phyloP scores from a whole-genome alignment of 2,113 vertebrate species.

The Corvus cornix region DNA sequence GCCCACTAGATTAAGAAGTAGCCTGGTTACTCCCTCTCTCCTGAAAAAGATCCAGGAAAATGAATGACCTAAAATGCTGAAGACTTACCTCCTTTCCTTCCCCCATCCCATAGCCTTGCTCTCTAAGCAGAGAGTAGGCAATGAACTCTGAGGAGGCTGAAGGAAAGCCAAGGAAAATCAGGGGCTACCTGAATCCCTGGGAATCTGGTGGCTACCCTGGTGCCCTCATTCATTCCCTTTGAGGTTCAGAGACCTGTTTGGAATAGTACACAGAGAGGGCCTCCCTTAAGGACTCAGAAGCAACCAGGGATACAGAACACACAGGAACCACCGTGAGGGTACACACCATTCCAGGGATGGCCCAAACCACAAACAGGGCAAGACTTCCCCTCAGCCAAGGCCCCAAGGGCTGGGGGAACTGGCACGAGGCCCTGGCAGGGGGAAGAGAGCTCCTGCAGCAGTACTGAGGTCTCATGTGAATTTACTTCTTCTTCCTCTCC shows the following conservation, averaged over 20 bases:
- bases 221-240: slow-evolving; percentile 57
- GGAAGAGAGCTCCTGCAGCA: slow-evolving; percentile 54
- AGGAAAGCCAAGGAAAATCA: slow-evolving; percentile 60
- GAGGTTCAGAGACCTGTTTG: slow-evolving; percentile 64
- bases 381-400: slow-evolving; percentile 51
- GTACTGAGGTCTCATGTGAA: background rate
- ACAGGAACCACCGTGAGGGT: slow-evolving; percentile 38
- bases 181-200: slow-evolving; percentile 60
- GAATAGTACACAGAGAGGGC: slow-evolving; percentile 50
- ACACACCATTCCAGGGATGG: slow-evolving; percentile 66
- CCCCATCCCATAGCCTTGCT: slow-evolving; percentile 42
- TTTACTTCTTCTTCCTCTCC: slow-evolving; percentile 85
- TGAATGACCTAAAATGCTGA: slow-evolving; percentile 25
- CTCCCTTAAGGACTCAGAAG: slow-evolving; percentile 46
- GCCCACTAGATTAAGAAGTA: slow-evolving; percentile 18
- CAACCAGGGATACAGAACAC: slow-evolving; percentile 49
- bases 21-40: slow-evolving; percentile 29
- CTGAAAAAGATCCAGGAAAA: slow-evolving; percentile 50
- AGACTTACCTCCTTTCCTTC: slow-evolving; percentile 65
- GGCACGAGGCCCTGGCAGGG: slow-evolving; percentile 49
- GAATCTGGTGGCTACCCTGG: slow-evolving; percentile 63
- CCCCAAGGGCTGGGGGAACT: slow-evolving; percentile 46
- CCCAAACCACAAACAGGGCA: slow-evolving; percentile 58
- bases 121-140: slow-evolving; percentile 51
- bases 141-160: slow-evolving; percentile 56